Conservation (phyloP, 2,888 invertebrate species). For the Sinodicranocentrus sp. region DNA sequence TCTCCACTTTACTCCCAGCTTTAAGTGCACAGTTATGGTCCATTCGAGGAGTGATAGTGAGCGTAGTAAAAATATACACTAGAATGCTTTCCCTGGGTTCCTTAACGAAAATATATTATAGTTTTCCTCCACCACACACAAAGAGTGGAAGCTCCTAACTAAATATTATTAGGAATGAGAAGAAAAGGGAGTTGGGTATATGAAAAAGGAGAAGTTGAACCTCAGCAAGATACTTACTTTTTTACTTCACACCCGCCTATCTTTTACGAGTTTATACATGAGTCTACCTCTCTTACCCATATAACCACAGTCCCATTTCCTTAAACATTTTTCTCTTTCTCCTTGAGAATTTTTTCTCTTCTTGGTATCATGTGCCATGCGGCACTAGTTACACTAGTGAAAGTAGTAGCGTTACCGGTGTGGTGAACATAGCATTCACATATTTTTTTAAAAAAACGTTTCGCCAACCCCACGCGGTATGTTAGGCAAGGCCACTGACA, state of each 20-base stretch:
- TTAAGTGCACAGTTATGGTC: conserved; percentile 45
- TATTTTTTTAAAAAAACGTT: no score
- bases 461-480: no score
- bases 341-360: no score
- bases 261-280: background rate
- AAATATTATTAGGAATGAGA: conserved; percentile 18
- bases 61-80: conserved; percentile 26
- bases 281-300: no score
- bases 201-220: background rate
- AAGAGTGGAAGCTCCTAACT: background rate
- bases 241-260: conserved; percentile 9
- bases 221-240: conserved; percentile 1
- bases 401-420: no score
- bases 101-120: background rate
- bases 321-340: no score
- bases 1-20: conserved; percentile 27
- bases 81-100: background rate
- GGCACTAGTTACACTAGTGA: no score
- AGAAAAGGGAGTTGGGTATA: background rate
- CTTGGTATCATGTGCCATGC: no score
- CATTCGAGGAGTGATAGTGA: background rate
- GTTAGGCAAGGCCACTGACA: no score
- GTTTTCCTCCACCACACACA: background rate
- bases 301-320: no score
- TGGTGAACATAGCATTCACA: no score